Percentiles rank a stretch among this genome's conserved stretches.
Conservation (phyloP, 1,140 invertebrate species). For the Helicoverpa armigera region DNA sequence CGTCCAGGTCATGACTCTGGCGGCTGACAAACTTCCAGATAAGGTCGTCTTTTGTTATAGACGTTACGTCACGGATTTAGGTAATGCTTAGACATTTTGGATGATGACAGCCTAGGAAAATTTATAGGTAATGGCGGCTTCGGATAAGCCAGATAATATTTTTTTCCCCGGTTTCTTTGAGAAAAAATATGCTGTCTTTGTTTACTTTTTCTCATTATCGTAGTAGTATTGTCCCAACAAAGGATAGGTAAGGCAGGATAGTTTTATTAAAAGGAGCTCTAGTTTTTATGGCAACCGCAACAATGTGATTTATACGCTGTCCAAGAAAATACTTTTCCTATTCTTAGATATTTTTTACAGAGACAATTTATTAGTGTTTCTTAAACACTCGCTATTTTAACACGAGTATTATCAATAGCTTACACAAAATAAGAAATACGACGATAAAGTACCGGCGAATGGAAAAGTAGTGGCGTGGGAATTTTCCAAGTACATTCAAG, state of each 20-base stretch:
- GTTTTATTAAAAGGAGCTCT: constrained; percentile 11
- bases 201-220: constrained; percentile 12
- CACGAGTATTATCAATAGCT: background rate
- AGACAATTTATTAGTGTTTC: background rate
- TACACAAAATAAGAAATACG: background rate
- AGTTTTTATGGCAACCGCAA: constrained; percentile 7
- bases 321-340: constrained; percentile 7
- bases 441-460: background rate
- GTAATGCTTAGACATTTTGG: background rate
- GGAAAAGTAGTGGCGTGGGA: background rate
- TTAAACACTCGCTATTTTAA: background rate
- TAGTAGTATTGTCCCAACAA: background rate
- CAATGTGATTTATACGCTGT: background rate
- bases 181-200: background rate
- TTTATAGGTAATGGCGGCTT: background rate
- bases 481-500: background rate
- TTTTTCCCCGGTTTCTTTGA: background rate
- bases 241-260: background rate
- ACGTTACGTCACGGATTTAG: constrained; percentile 2
- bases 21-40: background rate
- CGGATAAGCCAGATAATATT: background rate
- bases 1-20: constrained; percentile 30
- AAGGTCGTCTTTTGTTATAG: constrained; percentile 9
- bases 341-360: background rate
- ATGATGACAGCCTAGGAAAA: background rate